Percentiles rank a stretch among this genome's conserved stretches.
phyloP scores from a whole-genome alignment of 2,888 invertebrate species.

The Thera obeliscata region DNA sequence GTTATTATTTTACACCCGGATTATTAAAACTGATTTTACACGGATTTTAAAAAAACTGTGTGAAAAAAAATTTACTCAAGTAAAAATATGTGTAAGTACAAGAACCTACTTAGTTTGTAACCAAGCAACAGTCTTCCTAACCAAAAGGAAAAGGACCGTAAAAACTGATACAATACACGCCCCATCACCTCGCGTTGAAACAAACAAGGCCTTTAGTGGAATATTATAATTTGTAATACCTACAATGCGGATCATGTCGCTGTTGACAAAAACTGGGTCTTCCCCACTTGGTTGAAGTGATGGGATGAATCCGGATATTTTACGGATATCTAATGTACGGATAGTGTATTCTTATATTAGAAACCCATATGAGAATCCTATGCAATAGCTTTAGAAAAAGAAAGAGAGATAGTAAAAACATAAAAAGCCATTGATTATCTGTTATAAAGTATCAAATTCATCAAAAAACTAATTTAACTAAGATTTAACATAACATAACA shows the following conservation, averaged over 20 bases:
- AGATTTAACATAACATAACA: no score
- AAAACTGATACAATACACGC: constrained; percentile 17
- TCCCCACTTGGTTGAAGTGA: constrained; percentile 33
- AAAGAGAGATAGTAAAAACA: no score
- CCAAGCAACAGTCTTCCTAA: not conserved
- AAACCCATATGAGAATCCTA: no score
- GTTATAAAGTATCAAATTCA: no score
- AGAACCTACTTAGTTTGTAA: not conserved
- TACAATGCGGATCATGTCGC: constrained; percentile 54
- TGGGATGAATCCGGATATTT: constrained; percentile 11
- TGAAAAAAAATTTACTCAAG: no score
- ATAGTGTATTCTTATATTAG: not conserved
- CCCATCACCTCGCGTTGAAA: constrained; percentile 48
- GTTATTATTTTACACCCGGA: not conserved
- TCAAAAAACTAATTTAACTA: no score
- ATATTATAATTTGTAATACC: constrained; percentile 80
- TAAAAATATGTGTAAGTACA: no score
- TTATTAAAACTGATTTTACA: no score
- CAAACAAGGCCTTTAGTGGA: constrained; percentile 53
- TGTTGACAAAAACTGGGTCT: constrained; percentile 41
- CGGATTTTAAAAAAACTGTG: no score
- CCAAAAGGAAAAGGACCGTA: not conserved
- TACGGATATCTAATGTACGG: constrained; percentile 9
- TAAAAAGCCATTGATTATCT: no score
- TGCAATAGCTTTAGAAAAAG: no score